Conservation (phyloP, 2,888 invertebrate genomes). For the Cheilosia urbana region DNA sequence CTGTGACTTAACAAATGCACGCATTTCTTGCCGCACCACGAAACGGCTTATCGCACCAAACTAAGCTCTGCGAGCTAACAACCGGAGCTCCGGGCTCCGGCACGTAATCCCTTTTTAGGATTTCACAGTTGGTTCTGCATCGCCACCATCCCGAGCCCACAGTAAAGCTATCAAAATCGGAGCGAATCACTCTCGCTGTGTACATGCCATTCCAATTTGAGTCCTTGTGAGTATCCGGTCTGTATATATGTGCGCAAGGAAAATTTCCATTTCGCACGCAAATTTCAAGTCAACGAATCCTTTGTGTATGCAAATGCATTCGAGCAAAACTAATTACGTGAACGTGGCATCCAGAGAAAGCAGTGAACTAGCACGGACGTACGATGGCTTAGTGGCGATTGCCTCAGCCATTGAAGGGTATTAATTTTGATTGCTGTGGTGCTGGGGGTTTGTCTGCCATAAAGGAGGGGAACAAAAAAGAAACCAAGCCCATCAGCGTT, state of each 20-base stretch:
- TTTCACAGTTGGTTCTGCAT: conserved; percentile 13
- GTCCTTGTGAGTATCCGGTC: conserved; percentile 21
- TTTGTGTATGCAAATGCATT: conserved; percentile 61
- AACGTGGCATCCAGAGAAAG: conserved; percentile 25
- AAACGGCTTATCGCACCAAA: conserved; percentile 18
- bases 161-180: conserved; percentile 48
- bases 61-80: conserved; percentile 10
- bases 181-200: conserved; percentile 36
- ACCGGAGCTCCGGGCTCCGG: background rate
- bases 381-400: conserved; percentile 45
- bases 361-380: conserved; percentile 32
- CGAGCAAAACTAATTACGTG: conserved; percentile 60
- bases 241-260: background rate
- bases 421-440: conserved; percentile 65
- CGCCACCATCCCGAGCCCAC: background rate
- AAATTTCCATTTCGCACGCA: conserved; percentile 56
- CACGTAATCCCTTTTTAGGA: conserved; percentile 32
- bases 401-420: conserved; percentile 60
- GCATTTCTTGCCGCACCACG: conserved; percentile 40
- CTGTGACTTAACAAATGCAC: conserved; percentile 51
- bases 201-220: conserved; percentile 37
- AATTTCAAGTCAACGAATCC: conserved; percentile 58
- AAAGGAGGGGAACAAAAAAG: background rate
- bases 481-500: background rate
- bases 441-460: conserved; percentile 20